These are phyloP conservation scores for Scaptomyza tumidula DNA, from an alignment of 2,888 invertebrate genomes.

Conservation along the genomic window DNA sequence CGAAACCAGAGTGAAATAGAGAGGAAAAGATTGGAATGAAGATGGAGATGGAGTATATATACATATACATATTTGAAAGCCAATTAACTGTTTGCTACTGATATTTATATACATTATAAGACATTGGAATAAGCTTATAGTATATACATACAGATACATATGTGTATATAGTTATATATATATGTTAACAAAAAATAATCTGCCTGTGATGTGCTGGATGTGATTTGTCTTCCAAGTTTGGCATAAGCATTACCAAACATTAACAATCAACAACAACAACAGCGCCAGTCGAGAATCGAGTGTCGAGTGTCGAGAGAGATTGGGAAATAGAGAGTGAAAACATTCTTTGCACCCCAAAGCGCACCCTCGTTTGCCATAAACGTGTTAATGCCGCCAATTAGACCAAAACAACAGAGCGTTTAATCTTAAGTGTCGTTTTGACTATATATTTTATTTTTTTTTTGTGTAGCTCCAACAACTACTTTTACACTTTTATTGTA, in stretches of 20 bases:
- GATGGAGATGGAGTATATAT: no score
- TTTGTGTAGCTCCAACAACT: background rate
- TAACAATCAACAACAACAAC: slow-evolving; percentile 21
- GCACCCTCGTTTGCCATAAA: slow-evolving; percentile 52
- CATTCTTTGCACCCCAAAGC: background rate
- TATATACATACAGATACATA: slow-evolving; percentile 22
- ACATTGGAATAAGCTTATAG: slow-evolving; percentile 27
- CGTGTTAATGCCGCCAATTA: slow-evolving; percentile 62
- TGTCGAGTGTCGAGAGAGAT: slow-evolving; percentile 10
- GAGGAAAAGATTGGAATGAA: background rate
- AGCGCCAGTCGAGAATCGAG: slow-evolving; percentile 27
- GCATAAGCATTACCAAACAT: slow-evolving; percentile 39
- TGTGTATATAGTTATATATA: slow-evolving; percentile 17
- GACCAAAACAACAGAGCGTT: slow-evolving; percentile 73
- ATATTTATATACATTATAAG: slow-evolving; percentile 38
- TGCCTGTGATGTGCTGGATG: slow-evolving; percentile 78
- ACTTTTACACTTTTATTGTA: slow-evolving; percentile 5
- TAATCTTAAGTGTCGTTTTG: slow-evolving; percentile 64
- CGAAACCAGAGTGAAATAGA: background rate
- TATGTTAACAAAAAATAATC: slow-evolving; percentile 53
- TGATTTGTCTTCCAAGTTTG: slow-evolving; percentile 70
- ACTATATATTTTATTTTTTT: background rate
- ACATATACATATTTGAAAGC: background rate
- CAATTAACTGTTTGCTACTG: slow-evolving; percentile 20
- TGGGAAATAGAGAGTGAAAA: background rate